Evolutionary conservation across 1,140 invertebrate species (phyloP), one percentile per base, ranked within the genome.

Genomic region (Drosophila arizonae): DNA sequence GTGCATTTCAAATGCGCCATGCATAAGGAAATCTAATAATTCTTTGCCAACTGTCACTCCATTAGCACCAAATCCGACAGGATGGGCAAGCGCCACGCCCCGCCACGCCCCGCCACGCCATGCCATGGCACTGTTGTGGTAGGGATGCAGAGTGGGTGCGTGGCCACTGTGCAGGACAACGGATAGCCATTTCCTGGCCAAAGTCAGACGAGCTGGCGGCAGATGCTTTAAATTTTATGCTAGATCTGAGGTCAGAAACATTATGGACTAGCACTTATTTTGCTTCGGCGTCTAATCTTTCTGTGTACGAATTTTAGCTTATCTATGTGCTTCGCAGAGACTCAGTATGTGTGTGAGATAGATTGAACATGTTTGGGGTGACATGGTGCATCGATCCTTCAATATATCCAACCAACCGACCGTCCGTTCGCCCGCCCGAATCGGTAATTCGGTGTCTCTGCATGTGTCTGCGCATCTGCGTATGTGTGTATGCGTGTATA

Each of bases 1-100:
- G 11, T 60, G 57, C 68, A 76, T 73, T 80, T 69, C 64, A 67
- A 75, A 71, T 81, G 73, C 80, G 56, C 46, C 51, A 57, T 81
- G 79, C 89, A 90, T 90, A 85, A 76, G 72, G 63, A 89, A 87
- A 90, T 87, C 85, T 79, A 90, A 90, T 90, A 90, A 90, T 81
- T 90, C 85, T 78, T 90, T 50, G 57, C 77, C 75, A 85, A 87
- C 77, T 87, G 81, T 90, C 85, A 90, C 77, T 81, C 73, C 77
- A 89, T 90, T 87, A 87, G 81, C 74, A 61, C 46, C 70, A 62
- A 70, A 64, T 70, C 30, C 30, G 43, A 56, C 33, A 24, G 15
- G 57, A 65, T 43, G 33, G 55, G 50, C 17, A 62, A 55, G 30
- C 39, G 28, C 50, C 6, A 17, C 36, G 36, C 36, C 36, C 11